Conservation (phyloP, 2,113 vertebrate genomes). For the Sclerurus mexicanus region DNA sequence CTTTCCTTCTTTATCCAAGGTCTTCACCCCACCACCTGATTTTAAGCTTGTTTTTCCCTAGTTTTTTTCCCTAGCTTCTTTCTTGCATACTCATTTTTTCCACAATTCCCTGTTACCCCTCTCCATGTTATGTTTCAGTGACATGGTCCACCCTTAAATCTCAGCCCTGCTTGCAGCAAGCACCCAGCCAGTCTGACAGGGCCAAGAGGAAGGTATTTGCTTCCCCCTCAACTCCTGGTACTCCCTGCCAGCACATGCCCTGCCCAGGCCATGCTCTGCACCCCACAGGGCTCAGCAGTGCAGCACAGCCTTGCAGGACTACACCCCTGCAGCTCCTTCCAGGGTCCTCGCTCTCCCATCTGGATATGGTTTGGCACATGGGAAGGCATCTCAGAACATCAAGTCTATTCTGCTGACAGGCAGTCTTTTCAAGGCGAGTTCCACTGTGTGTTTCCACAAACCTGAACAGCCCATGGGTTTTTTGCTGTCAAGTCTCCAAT, state of each 20-base stretch:
- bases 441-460: conserved; percentile 34
- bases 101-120: background rate
- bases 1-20: background rate
- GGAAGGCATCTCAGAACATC: background rate
- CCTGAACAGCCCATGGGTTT: conserved; percentile 29
- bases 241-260: background rate
- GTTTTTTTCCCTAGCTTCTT: background rate
- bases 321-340: background rate
- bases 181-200: fast-evolving
- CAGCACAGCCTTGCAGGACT: background rate
- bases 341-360: background rate
- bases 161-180: background rate
- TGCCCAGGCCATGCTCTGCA: background rate
- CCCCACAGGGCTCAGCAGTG: background rate
- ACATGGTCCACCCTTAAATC: background rate
- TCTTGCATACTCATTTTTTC: background rate
- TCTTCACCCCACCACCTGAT: background rate
- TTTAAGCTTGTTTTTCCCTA: background rate
- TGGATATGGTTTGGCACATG: background rate
- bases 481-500: conserved; percentile 54
- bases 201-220: background rate
- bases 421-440: conserved; percentile 25
- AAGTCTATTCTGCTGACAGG: conserved; percentile 29
- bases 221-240: background rate
- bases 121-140: background rate